Percentiles rank a stretch among this genome's conserved stretches.
These are phyloP conservation scores for Andrena bucephala DNA, from an alignment of 2,888 invertebrate species.

Conservation along the genomic window DNA sequence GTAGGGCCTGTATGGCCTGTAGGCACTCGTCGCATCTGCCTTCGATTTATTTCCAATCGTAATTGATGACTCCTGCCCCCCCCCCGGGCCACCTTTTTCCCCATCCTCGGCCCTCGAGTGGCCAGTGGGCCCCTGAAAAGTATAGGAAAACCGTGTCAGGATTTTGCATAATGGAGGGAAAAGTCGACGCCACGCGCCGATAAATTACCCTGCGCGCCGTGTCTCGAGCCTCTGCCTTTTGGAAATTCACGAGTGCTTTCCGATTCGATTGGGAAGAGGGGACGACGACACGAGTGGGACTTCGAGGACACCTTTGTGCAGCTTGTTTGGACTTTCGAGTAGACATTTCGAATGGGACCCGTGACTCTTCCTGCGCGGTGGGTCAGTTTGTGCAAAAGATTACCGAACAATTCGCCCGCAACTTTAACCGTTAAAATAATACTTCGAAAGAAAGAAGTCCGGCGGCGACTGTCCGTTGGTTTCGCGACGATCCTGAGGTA, in stretches of 20 bases:
- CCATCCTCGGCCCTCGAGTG: conserved; percentile 70
- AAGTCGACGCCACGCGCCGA: conserved; percentile 49
- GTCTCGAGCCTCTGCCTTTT: not conserved
- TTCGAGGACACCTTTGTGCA: not conserved
- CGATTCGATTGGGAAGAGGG: not conserved
- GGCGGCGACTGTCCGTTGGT: conserved; percentile 34
- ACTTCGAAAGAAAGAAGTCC: not conserved
- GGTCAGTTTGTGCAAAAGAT: not conserved
- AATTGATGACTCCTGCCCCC: conserved; percentile 80
- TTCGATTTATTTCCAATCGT: conserved; percentile 83
- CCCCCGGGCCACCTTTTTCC: conserved; percentile 59
- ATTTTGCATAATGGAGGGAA: conserved; percentile 66
- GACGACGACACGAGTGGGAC: not conserved
- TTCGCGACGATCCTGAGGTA: conserved; percentile 26
- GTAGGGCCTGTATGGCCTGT: conserved; percentile 72
- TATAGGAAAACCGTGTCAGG: conserved; percentile 45
- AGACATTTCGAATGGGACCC: not conserved
- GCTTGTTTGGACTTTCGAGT: conserved; percentile 4
- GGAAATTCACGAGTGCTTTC: conserved; percentile 2
- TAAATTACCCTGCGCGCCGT: conserved; percentile 42
- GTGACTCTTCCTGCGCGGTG: not conserved
- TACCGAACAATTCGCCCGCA: not conserved
- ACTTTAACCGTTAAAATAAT: not conserved
- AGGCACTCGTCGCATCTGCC: conserved; percentile 82
- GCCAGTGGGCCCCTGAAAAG: conserved; percentile 42